Conservation (phyloP, 2,797 vertebrate genomes). For the Pseudomugil gertrudae region DNA sequence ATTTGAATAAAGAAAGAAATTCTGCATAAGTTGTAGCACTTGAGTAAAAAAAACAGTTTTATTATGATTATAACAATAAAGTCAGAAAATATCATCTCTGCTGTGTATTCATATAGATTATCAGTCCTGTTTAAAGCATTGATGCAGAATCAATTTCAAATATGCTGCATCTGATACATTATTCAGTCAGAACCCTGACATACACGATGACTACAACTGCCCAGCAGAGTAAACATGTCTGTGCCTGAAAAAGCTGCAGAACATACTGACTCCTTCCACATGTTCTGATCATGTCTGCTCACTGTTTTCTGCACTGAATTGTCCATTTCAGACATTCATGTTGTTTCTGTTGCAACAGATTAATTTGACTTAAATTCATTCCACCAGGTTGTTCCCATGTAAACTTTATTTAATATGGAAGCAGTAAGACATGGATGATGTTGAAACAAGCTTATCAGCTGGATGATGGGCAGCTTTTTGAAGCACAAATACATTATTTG, state of each 20-base stretch:
- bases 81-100: conserved; percentile 6
- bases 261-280: not conserved
- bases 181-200: not conserved
- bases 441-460: not conserved
- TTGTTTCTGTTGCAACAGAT: not conserved
- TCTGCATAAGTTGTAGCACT: conserved; percentile 24
- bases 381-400: not conserved
- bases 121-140: not conserved
- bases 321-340: conserved; percentile 10
- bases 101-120: conserved; percentile 3
- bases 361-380: conserved; percentile 4
- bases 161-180: not conserved
- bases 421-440: too few species aligned
- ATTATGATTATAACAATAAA: conserved; percentile 31
- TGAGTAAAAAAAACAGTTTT: conserved; percentile 4
- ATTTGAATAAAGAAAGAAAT: conserved; percentile 15
- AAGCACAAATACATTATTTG: not conserved
- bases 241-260: not conserved
- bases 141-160: not conserved
- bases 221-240: too few species aligned
- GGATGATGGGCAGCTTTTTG: not conserved
- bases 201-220: conserved; percentile 10
- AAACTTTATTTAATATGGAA: not conserved
- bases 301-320: not conserved
- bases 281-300: conserved; percentile 13